phyloP scores from a whole-genome alignment of 2,888 invertebrate species.

The Zaprionus lineosus region DNA sequence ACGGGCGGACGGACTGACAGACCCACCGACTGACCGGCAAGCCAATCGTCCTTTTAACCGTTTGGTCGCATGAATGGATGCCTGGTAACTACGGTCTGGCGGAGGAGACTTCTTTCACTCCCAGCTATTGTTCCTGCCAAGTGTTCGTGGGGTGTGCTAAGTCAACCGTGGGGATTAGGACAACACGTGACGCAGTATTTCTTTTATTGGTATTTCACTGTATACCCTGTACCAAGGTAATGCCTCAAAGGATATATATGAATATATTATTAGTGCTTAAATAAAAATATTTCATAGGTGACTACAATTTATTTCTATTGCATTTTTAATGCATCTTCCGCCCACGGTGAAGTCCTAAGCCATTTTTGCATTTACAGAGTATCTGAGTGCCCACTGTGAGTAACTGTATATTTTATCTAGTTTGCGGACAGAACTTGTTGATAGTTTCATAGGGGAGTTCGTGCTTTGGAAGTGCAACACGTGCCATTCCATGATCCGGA shows the following conservation, averaged over 20 bases:
- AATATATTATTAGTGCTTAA: no score
- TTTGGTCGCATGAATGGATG: neutral
- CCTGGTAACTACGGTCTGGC: constrained; percentile 25
- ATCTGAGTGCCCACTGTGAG: no score
- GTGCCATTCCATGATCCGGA: constrained; percentile 38
- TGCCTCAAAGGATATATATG: no score
- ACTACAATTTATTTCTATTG: no score
- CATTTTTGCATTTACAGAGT: no score
- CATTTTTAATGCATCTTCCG: no score
- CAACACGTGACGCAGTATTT: constrained; percentile 60
- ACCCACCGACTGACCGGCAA: constrained; percentile 18
- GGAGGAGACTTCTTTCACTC: constrained; percentile 16
- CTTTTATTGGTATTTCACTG: neutral
- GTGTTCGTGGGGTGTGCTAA: constrained; percentile 47
- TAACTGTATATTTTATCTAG: no score
- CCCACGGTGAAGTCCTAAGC: no score
- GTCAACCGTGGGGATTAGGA: constrained; percentile 45
- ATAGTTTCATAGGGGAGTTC: constrained; percentile 41
- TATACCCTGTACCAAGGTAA: constrained; percentile 17
- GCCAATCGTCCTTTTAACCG: no score
- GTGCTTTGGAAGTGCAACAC: constrained; percentile 60
- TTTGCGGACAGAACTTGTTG: constrained; percentile 66
- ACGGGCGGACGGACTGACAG: neutral
- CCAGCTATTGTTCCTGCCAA: constrained; percentile 33
- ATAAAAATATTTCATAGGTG: no score